Base-by-base conservation (phyloP, 2,797 vertebrate species). In the Falco naumanni region DNA sequence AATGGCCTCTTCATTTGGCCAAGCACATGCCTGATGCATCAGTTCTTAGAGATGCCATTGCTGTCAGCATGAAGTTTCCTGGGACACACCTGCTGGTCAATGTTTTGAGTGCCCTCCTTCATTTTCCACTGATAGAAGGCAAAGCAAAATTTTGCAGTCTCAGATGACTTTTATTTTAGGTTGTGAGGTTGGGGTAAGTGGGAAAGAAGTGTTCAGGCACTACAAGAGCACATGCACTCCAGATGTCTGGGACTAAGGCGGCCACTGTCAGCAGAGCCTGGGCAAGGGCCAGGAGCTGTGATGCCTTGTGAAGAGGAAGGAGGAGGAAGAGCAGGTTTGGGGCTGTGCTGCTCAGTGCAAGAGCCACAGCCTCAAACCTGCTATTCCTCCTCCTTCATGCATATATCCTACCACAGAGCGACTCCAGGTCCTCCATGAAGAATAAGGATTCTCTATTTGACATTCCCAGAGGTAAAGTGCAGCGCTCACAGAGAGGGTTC, bases 211-310 rank as follows among this genome's bases (percentile, higher is more conserved):
- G 1, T 10, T 31, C 20, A 43, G 5, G 11, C 25, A 26, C 43
- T 53, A 5, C 2, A 13, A 31, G 48, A 82, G 2, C 17, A 18
- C 1, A 0, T 10, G 12, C 7, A n/a, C 20, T 5, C 17, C 22
- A 25, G 8, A 20, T 11, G 4, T 15, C 37, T 26, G 37, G 22
- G 12, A 79, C 15, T 33, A 16, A 57, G 29, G 17, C 54, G 57
- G 21, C 31, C 41, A 5, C 57, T 48, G 45, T 8, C 22, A 64
- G 19, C 5, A 7, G 28, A 76, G 5, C 24, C 31, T 0, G 4
- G 33, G 34, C 21, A 65, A 66, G 14, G 54, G 3, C 25, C 45
- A 29, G 59, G 53, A 75, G 25, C 20, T 87, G 17, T 51, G 45
- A 19, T 61, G 28, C 17, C 39, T 78, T 3, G 0, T 45, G 65